Percentiles rank a stretch among this genome's conserved stretches.
phyloP scores from a whole-genome alignment of 2,113 vertebrate species.

The Lates calcarifer region DNA sequence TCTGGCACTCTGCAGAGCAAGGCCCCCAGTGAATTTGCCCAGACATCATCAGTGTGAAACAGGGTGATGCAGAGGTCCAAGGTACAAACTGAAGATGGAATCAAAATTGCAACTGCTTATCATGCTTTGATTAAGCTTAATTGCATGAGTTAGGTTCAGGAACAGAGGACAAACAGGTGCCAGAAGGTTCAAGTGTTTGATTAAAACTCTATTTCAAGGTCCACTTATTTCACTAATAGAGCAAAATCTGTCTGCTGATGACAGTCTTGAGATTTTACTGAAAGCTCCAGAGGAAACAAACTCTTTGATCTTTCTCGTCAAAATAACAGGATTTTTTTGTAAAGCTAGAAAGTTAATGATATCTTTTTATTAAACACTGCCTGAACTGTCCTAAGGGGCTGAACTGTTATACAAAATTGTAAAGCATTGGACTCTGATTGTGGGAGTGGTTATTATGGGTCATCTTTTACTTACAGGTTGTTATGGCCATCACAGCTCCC shows the following conservation, averaged over 20 bases:
- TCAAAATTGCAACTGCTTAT: neutral
- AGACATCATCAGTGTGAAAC: conserved; percentile 91
- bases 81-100: neutral
- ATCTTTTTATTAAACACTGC: conserved; percentile 52
- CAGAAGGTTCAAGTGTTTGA: neutral
- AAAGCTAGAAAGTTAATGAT: too few relatives aligned
- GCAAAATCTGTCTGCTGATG: neutral
- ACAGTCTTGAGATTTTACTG: conserved; percentile 19
- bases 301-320: conserved; percentile 3
- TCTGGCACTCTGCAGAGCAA: conserved; percentile 92
- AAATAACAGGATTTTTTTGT: conserved; percentile 18
- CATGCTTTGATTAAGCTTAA: neutral
- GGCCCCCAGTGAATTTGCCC: conserved; percentile 86
- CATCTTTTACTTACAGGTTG: conserved; percentile 13
- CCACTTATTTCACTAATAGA: neutral
- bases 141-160: neutral
- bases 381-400: conserved; percentile 39
- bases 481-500: neutral
- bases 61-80: conserved; percentile 44
- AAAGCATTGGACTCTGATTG: conserved; percentile 16
- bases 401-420: conserved; percentile 27
- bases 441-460: conserved; percentile 1
- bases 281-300: neutral
- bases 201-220: neutral
- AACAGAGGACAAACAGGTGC: neutral